Conservation (phyloP, 1,140 invertebrate genomes). For the Rhizoglyphus robini region DNA sequence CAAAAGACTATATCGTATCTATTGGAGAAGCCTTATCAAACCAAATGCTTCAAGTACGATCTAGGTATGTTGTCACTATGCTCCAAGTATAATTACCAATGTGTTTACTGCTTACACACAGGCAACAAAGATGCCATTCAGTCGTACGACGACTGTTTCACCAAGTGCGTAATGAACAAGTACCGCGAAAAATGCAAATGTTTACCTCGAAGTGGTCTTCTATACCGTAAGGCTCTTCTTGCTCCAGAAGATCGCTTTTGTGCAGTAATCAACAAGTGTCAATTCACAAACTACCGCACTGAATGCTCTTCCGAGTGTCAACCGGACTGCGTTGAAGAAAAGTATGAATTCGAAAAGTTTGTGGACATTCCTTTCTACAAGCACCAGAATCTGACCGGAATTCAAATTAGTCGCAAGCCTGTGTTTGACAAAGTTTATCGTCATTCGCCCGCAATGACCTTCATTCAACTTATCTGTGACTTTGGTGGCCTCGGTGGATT, state of each 20-base stretch:
- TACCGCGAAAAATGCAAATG: slow-evolving; percentile 15
- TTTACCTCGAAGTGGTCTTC: background rate
- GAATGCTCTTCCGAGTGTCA: slow-evolving; percentile 14
- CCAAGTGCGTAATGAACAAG: slow-evolving; percentile 10
- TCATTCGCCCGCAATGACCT: slow-evolving; percentile 15
- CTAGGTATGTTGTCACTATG: background rate
- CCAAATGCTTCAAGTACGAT: slow-evolving; percentile 17
- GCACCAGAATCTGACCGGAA: slow-evolving; percentile 11
- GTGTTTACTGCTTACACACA: background rate
- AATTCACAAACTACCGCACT: slow-evolving; percentile 15
- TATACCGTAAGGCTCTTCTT: background rate
- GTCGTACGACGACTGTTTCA: slow-evolving; percentile 15
- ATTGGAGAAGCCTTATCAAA: slow-evolving; percentile 16
- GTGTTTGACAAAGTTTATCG: background rate
- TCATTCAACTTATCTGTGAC: slow-evolving; percentile 17
- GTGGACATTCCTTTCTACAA: slow-evolving; percentile 17
- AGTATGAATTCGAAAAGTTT: slow-evolving; percentile 15
- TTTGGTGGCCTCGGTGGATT: slow-evolving; percentile 17
- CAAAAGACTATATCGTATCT: slow-evolving; percentile 10
- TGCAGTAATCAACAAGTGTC: slow-evolving; percentile 8
- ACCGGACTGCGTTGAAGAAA: slow-evolving; percentile 6
- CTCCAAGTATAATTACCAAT: background rate
- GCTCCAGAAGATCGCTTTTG: slow-evolving; percentile 8
- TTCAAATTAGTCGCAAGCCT: slow-evolving; percentile 9
- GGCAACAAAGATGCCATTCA: slow-evolving; percentile 8